These are phyloP conservation scores for Drosophila bocqueti DNA, from an alignment of 1,140 invertebrate genomes.

Conservation along the genomic window DNA sequence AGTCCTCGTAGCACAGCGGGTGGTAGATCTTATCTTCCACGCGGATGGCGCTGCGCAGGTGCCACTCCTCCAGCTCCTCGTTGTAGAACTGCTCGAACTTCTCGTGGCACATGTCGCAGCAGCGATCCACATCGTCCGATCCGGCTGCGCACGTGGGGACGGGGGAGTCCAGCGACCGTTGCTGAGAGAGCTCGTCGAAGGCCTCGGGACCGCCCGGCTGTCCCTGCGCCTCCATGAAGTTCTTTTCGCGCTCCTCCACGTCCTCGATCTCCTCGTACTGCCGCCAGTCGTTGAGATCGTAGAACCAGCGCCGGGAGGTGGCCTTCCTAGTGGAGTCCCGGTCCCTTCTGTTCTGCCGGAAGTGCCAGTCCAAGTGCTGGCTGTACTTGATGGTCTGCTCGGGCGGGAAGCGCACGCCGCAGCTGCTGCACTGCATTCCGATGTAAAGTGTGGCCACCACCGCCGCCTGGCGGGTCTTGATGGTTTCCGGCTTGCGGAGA, in stretches of 20 bases:
- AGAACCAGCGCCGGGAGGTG: slow-evolving; percentile 94
- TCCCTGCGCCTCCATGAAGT: slow-evolving; percentile 92
- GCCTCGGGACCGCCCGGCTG: slow-evolving; percentile 87
- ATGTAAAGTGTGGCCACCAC: slow-evolving; percentile 90
- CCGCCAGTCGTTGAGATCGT: slow-evolving; percentile 96
- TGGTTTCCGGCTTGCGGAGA: slow-evolving; percentile 89
- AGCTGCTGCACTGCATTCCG: slow-evolving; percentile 97
- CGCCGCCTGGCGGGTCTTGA: slow-evolving; percentile 91
- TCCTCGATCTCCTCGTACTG: slow-evolving; percentile 98
- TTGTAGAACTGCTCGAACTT: slow-evolving; percentile 97
- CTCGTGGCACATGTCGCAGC: slow-evolving; percentile 96
- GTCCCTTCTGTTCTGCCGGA: slow-evolving; percentile 95
- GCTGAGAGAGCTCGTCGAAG: slow-evolving; percentile 77
- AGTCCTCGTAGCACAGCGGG: slow-evolving; percentile 95
- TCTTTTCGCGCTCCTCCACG: slow-evolving; percentile 95
- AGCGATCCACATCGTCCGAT: slow-evolving; percentile 87
- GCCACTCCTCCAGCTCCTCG: slow-evolving; percentile 98
- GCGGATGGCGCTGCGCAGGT: slow-evolving; percentile 92
- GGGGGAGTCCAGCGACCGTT: slow-evolving; percentile 75
- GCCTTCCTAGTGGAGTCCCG: slow-evolving; percentile 93
- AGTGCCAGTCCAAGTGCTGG: slow-evolving; percentile 99
- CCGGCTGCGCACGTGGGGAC: slow-evolving; percentile 81
- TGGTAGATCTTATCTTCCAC: slow-evolving; percentile 94
- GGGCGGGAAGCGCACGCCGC: slow-evolving; percentile 95
- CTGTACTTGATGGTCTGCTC: slow-evolving; percentile 95